phyloP scores from a whole-genome alignment of 2,113 vertebrate genomes.

The Cryptomyrus ogoouensis region DNA sequence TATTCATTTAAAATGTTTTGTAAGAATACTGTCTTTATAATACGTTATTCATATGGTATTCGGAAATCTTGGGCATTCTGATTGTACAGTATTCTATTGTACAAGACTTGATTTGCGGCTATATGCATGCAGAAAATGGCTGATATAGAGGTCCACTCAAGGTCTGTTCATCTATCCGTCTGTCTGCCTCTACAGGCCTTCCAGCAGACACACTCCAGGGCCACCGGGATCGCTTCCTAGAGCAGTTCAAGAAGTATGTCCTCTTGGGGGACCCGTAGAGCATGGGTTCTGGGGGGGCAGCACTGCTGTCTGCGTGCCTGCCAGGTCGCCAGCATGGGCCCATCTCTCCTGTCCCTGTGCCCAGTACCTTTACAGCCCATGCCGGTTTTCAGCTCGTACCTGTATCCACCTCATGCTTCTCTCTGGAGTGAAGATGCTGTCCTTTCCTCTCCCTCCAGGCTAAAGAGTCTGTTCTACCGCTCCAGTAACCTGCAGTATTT shows the following conservation, averaged over 20 bases:
- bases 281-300: background rate
- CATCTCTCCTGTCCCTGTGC: background rate
- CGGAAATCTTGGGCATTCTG: background rate
- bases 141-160: background rate
- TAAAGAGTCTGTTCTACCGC: constrained; percentile 94
- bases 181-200: constrained; percentile 66
- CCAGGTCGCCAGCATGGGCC: background rate
- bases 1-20: background rate
- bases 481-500: constrained; percentile 99
- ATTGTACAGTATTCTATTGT: background rate
- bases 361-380: background rate
- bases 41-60: background rate
- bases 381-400: background rate
- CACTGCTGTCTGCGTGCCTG: background rate
- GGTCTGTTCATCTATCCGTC: constrained; percentile 26
- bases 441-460: constrained; percentile 50
- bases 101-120: background rate
- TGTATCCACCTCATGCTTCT: background rate
- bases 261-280: background rate
- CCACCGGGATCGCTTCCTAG: constrained; percentile 93
- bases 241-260: constrained; percentile 93
- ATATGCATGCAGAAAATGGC: background rate
- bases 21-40: background rate
- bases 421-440: background rate
- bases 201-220: constrained; percentile 93